Evolutionary conservation across 2,113 vertebrate species (phyloP), one percentile per base, ranked within the genome.

Genomic region (Etheostoma spectabile): DNA sequence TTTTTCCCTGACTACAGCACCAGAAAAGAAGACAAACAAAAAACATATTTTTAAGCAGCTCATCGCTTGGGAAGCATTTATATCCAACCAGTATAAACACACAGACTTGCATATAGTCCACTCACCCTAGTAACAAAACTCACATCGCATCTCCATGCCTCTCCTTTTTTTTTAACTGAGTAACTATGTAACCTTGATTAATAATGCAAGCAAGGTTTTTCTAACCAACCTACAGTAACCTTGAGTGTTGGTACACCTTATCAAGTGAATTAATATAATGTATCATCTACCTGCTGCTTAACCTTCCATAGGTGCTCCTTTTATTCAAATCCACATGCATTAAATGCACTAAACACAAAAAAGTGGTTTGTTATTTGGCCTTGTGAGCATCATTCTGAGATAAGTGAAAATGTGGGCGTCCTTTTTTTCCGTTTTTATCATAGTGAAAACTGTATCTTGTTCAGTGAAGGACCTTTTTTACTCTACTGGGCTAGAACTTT

Each of bases 261-360:
- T 51, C 38, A 55, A 66, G 65, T 80, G 61, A 90, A 92, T 74
- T 89, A 62, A 84, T 91, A 88, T 89, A 33, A 88, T 84, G 83
- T 83, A 85, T 82, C 81, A 86, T 60, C 66, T 70, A 79, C 30
- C 38, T 22, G 35, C 69, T 42, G 19, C 16, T 49, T 11, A 45
- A 71, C 38, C 65, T 64, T 64, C 56, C 38, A 61, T 63, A 62
- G 38, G 76, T 46, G 21, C 30, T n/a, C 14, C 22, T 53, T 61
- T 33, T 49, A 7, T 77, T 64, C 16, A 52, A 21, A 53, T 46
- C 22, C 30, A 46, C 22, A 67, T 2, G 15, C 19, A 30, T 42
- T 18, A 13, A 46, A 52, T 55, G 27, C 24, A 24, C 21, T 24
- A 18, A 68, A 42, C 12, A 48, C 16, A 70, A 18, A 22, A 22